Evolutionary conservation across 1,140 invertebrate species (phyloP).

Genomic region (Laupala kohalensis): DNA sequence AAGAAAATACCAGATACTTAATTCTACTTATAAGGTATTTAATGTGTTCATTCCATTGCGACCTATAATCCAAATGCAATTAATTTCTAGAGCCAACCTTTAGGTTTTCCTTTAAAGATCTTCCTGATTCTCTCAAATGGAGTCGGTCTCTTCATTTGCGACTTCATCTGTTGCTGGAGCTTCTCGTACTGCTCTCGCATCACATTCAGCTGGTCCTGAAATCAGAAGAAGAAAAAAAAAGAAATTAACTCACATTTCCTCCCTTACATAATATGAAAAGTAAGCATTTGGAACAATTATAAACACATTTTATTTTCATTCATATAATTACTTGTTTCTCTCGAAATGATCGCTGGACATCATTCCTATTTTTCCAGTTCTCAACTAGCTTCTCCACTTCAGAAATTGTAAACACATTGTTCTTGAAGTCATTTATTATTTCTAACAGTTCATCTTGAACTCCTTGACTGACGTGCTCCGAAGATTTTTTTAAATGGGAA

Average conservation of each 20-base stretch:
- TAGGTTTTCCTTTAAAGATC: conserved; percentile 51
- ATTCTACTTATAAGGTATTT: no score
- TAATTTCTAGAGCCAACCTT: no score
- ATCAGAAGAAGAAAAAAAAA: neutral
- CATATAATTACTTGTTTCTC: conserved; percentile 47
- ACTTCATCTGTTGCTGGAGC: conserved; percentile 61
- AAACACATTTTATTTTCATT: neutral
- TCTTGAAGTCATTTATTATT: conserved; percentile 80
- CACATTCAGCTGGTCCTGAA: conserved; percentile 51
- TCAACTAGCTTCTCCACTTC: conserved; percentile 73
- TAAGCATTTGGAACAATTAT: neutral
- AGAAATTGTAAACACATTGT: conserved; percentile 69
- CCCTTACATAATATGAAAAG: neutral
- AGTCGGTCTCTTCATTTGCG: conserved; percentile 54
- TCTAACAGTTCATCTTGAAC: conserved; percentile 66
- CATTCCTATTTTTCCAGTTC: conserved; percentile 70
- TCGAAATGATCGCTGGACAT: conserved; percentile 70
- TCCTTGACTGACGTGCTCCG: conserved; percentile 11
- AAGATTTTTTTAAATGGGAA: neutral
- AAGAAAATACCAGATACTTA: no score
- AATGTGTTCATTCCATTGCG: no score
- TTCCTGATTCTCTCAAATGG: conserved; percentile 65
- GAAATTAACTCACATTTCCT: neutral
- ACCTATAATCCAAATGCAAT: no score
- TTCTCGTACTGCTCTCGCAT: conserved; percentile 68